Evolutionary conservation across 2,797 vertebrate species (phyloP), one percentile per base, ranked within the genome.

Genomic region (Parotocinclus haroldoi): DNA sequence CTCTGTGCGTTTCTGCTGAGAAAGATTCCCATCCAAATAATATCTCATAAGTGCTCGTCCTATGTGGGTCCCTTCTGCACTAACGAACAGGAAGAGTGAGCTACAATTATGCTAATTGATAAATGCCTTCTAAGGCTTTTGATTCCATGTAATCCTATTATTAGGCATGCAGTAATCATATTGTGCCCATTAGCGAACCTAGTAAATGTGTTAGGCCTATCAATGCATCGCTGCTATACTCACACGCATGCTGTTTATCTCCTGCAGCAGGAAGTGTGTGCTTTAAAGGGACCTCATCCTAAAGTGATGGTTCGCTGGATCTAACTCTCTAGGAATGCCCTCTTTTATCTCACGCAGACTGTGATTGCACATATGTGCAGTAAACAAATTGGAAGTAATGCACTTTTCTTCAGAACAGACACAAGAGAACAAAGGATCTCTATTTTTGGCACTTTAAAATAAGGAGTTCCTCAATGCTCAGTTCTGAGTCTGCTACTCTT

Each of bases 221-320:
- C 76, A 76, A 83, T 82, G 76, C 38, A 51, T 50, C 5, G 5
- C 18, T 58, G 65, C 63, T 17, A 0, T 19, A 46, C 46, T 59
- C 59, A 46, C 65, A 66, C 39, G 27, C 55, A 55, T 63, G 16
- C 13, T 19, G 27, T 27, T 27, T 27, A 27, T 27, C 19, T 54
- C 40, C 44, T 52, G n/a, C 71, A 71, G 72, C 59, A 83, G 82
- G 85, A 87, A 83, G 82, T 48, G 27, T 75, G 76, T 66, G 73
- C 66, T 72, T 69, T 72, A 69, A 68, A 68, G 68, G 69, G 80
- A 82, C 71, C 76, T 70, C n/a, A 69, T 67, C 75, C 75, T 81
- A 76, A 86, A 84, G 83, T 91, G 89, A 91, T 89, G 88, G 87
- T 90, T 86, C 4, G 76, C 70, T 89, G 85, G 76, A 69, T 84